These are phyloP conservation scores for Pao palembangensis DNA, from an alignment of 2,113 vertebrate genomes.

Conservation along the genomic window DNA sequence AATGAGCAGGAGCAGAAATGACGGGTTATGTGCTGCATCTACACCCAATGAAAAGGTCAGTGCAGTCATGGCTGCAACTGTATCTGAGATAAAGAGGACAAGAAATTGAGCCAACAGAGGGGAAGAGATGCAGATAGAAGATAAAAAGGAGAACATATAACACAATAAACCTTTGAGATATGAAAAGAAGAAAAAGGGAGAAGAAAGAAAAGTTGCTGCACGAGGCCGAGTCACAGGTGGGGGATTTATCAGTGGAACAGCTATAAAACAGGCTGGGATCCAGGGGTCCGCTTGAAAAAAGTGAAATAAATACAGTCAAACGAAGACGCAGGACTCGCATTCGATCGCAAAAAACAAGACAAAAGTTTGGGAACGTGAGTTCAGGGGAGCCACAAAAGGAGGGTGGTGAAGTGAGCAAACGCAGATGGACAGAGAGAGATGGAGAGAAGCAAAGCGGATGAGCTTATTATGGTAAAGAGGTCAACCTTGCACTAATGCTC, in stretches of 20 bases:
- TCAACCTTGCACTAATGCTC: constrained; percentile 51
- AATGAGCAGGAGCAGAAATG: constrained; percentile 24
- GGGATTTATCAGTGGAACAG: constrained; percentile 6
- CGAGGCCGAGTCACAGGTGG: constrained; percentile 12
- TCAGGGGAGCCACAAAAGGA: constrained; percentile 13
- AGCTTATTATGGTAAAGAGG: constrained; percentile 55
- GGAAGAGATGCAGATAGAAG: neutral
- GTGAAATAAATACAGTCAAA: constrained; percentile 37
- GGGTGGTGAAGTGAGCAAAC: neutral
- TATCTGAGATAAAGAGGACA: constrained; percentile 23
- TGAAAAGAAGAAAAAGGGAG: neutral
- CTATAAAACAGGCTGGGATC: neutral
- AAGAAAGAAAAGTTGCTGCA: constrained; percentile 1
- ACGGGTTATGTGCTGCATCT: constrained; percentile 21
- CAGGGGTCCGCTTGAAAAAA: constrained; percentile 11
- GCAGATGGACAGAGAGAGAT: neutral
- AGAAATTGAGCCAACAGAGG: constrained; percentile 5
- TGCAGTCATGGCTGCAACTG: constrained; percentile 40
- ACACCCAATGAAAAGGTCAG: constrained; percentile 45
- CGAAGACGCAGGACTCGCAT: constrained; percentile 35
- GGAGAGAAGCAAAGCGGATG: constrained; percentile 7
- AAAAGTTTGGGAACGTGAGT: neutral
- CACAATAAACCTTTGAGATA: neutral
- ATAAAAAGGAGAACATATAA: neutral
- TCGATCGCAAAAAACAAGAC: constrained; percentile 31